Evolutionary conservation across 2,888 invertebrate species (phyloP).

Genomic region (Synanthedon vespiformis): DNA sequence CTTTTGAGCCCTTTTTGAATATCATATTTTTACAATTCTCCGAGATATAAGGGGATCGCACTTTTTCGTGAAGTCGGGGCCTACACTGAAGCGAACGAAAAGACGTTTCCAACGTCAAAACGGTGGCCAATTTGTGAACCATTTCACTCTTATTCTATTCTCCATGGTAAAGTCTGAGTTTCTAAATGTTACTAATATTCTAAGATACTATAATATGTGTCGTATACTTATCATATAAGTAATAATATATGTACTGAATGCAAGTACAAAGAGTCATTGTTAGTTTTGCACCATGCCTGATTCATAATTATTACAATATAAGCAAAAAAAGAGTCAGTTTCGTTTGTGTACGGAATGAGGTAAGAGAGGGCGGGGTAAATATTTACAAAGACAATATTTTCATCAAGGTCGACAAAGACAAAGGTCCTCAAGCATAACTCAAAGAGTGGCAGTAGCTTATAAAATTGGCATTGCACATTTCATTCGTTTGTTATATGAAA

Average conservation of each 20-base stretch:
- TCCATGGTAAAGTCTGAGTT: too few relatives aligned
- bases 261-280: constrained; percentile 45
- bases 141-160: too few relatives aligned
- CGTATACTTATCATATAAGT: too few relatives aligned
- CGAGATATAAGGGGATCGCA: too few relatives aligned
- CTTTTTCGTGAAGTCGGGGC: too few relatives aligned
- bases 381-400: constrained; percentile 45
- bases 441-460: constrained; percentile 24
- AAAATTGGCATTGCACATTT: neutral
- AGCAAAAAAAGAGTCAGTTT: constrained; percentile 26
- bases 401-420: constrained; percentile 70
- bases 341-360: constrained; percentile 13
- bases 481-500: neutral
- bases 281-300: constrained; percentile 59
- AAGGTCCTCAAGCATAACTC: constrained; percentile 42
- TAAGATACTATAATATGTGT: too few relatives aligned
- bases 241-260: constrained; percentile 57
- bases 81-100: too few relatives aligned
- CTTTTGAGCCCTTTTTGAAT: too few relatives aligned
- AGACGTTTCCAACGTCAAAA: too few relatives aligned
- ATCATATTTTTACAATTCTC: too few relatives aligned
- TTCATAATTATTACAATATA: constrained; percentile 49
- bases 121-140: too few relatives aligned
- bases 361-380: constrained; percentile 14
- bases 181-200: too few relatives aligned